Evolutionary conservation across 1,140 invertebrate species (phyloP).

Genomic region (Apis dorsata): DNA sequence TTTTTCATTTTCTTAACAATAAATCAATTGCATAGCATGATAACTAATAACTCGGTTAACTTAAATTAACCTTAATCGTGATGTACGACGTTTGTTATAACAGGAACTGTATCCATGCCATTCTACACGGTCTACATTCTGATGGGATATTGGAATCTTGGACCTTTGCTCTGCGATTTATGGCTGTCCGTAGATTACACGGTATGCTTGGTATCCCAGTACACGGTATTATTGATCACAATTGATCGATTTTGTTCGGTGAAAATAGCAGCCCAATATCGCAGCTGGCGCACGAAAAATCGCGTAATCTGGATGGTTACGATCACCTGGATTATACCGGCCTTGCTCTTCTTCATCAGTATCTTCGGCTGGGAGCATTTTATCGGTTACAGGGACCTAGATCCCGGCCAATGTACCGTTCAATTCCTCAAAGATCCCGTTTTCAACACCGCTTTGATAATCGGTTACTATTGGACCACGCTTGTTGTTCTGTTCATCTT

Average conservation of each 20-base stretch:
- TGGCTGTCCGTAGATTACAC: slow-evolving; percentile 99
- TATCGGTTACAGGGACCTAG: slow-evolving; percentile 92
- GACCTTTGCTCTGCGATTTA: slow-evolving; percentile 96
- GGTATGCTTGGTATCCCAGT: slow-evolving; percentile 99
- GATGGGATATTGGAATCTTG: slow-evolving; percentile 97
- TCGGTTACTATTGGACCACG: slow-evolving; percentile 99
- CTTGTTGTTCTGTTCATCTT: slow-evolving; percentile 95
- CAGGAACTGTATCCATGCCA: slow-evolving; percentile 96
- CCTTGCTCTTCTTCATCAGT: slow-evolving; percentile 97
- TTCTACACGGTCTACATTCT: slow-evolving; percentile 98
- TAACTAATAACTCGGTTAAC: too few relatives aligned
- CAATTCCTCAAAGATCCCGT: slow-evolving; percentile 99
- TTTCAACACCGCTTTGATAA: slow-evolving; percentile 98
- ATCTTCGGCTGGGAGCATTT: slow-evolving; percentile 99
- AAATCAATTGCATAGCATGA: too few relatives aligned
- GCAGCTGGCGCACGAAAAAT: slow-evolving; percentile 97
- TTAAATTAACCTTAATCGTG: not conserved
- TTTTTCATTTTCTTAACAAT: too few relatives aligned
- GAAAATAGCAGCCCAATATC: slow-evolving; percentile 98
- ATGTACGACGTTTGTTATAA: slow-evolving; percentile 60
- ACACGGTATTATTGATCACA: slow-evolving; percentile 99
- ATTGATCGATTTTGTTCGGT: slow-evolving; percentile 99
- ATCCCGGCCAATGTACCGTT: slow-evolving; percentile 95
- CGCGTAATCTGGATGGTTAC: slow-evolving; percentile 95
- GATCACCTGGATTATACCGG: slow-evolving; percentile 99